phyloP scores from a whole-genome alignment of 2,113 vertebrate species.

The Natator depressus region DNA sequence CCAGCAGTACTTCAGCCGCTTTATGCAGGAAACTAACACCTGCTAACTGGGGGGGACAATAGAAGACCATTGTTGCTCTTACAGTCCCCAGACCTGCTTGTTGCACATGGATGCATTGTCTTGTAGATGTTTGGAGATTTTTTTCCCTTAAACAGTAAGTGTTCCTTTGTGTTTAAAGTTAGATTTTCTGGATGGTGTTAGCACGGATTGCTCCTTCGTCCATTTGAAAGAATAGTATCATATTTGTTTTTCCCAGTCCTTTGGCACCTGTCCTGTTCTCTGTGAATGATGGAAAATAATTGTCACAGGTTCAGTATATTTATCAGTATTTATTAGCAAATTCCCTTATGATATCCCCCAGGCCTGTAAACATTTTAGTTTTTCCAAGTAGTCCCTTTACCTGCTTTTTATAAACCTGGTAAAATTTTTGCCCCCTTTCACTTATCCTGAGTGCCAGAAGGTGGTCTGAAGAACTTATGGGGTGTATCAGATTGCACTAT shows the following conservation, averaged over 20 bases:
- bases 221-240: not conserved
- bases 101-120: accelerated
- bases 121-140: not conserved
- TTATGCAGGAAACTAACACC: not conserved
- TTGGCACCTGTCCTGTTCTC: not conserved
- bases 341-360: not conserved
- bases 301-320: slow-evolving; percentile 7
- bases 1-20: not conserved
- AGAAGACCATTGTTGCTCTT: not conserved
- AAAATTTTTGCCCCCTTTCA: not conserved
- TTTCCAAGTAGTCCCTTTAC: not conserved
- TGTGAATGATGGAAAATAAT: slow-evolving; percentile 22
- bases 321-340: not conserved
- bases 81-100: not conserved
- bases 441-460: not conserved
- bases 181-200: not conserved
- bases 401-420: not conserved
- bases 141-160: not conserved
- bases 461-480: not conserved
- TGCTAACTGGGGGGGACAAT: not conserved
- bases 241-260: not conserved
- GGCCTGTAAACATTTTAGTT: not conserved
- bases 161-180: not conserved
- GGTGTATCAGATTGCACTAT: not conserved
- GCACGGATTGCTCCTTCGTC: not conserved